phyloP scores from a whole-genome alignment of 2,888 invertebrate species.

The Dicyrtoma fusca region DNA sequence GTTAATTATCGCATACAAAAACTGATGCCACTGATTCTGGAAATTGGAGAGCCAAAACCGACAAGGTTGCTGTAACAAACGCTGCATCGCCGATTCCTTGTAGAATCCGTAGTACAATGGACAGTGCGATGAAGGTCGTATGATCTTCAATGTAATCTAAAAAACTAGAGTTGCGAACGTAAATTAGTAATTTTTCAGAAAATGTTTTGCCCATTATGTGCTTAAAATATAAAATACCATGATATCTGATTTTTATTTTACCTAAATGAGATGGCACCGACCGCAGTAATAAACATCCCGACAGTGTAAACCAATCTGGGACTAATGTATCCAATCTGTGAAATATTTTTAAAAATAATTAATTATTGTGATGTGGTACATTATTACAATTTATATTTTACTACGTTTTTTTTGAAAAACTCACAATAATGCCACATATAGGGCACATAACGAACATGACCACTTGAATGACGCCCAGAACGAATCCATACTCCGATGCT shows the following conservation, averaged over 20 bases:
- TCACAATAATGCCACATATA: conserved; percentile 74
- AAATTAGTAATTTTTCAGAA: too few relatives aligned
- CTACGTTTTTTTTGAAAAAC: conserved; percentile 43
- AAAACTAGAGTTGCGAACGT: conserved; percentile 38
- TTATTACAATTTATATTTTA: too few relatives aligned
- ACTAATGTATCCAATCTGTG: conserved; percentile 72
- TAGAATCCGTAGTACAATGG: conserved; percentile 77
- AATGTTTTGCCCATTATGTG: conserved; percentile 45
- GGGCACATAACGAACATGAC: conserved; percentile 81
- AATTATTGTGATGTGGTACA: too few relatives aligned
- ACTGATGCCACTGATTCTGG: conserved; percentile 62
- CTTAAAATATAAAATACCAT: too few relatives aligned
- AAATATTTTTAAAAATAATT: too few relatives aligned
- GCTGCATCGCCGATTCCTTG: conserved; percentile 86
- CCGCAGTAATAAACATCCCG: conserved; percentile 67
- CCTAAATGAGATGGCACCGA: conserved; percentile 82
- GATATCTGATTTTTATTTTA: conserved; percentile 58
- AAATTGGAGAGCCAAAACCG: conserved; percentile 72
- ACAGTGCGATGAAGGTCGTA: conserved; percentile 73
- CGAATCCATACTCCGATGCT: conserved; percentile 82
- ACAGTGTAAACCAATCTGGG: conserved; percentile 79
- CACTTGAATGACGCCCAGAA: conserved; percentile 83
- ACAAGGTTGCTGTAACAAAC: conserved; percentile 78
- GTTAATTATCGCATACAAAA: conserved; percentile 61
- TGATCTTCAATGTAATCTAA: conserved; percentile 45